These are phyloP conservation scores for Tamandua tetradactyla DNA, from an alignment of 2,797 vertebrate species.

Conservation along the genomic window DNA sequence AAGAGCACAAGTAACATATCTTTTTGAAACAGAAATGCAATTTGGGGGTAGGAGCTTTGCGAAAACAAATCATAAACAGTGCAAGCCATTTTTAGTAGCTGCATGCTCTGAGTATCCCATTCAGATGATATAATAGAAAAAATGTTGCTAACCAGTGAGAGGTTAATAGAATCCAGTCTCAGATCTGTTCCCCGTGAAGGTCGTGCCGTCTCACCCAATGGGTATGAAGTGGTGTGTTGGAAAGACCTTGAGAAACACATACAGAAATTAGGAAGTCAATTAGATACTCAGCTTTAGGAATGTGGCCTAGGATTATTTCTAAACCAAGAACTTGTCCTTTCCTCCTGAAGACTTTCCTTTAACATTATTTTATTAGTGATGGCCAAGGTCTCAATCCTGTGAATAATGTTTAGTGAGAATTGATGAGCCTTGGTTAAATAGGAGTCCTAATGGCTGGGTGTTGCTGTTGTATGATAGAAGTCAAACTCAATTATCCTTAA, in stretches of 20 bases:
- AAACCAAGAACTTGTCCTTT: constrained; percentile 23
- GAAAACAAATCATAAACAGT: constrained; percentile 17
- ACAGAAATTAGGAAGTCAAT: constrained; percentile 57
- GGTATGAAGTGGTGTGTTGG: constrained; percentile 1
- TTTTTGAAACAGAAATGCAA: constrained; percentile 18
- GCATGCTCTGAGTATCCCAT: neutral
- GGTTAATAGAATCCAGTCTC: constrained; percentile 47
- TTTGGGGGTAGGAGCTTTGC: neutral
- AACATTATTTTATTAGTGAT: constrained; percentile 18
- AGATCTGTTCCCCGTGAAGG: neutral
- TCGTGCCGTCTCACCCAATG: neutral
- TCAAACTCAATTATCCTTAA: constrained; percentile 71
- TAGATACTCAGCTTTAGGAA: constrained; percentile 6
- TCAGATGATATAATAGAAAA: constrained; percentile 41
- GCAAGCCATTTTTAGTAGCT: constrained; percentile 8
- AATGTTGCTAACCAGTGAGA: constrained; percentile 16
- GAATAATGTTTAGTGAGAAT: constrained; percentile 59
- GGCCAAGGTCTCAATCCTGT: constrained; percentile 39
- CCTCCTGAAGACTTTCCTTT: constrained; percentile 16
- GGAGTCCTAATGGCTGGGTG: neutral
- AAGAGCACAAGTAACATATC: neutral
- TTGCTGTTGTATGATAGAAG: constrained; percentile 56
- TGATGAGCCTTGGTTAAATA: constrained; percentile 61
- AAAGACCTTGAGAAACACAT: constrained; percentile 56
- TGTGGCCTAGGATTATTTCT: constrained; percentile 39